Evolutionary conservation across 2,113 vertebrate species (phyloP).

Genomic region (Mirounga angustirostris): DNA sequence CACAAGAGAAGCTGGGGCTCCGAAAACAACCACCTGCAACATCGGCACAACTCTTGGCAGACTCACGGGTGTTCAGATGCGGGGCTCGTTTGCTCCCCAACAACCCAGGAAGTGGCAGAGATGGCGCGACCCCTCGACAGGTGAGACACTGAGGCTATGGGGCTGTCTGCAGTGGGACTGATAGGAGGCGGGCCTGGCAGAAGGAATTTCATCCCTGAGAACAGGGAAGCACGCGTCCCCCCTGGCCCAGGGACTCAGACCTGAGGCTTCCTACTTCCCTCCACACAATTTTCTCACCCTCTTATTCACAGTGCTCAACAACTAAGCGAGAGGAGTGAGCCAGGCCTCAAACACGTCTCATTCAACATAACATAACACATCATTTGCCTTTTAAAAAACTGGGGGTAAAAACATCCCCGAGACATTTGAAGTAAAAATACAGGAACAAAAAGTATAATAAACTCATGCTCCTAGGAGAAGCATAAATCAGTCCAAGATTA

Average conservation of each 20-base stretch:
- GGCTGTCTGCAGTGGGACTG: not conserved
- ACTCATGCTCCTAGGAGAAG: not conserved
- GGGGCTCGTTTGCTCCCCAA: accelerated
- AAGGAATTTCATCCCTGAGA: not conserved
- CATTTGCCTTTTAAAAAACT: not conserved
- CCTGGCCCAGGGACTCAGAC: not conserved
- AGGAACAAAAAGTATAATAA: not conserved
- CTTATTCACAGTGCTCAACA: accelerated
- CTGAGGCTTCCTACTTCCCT: not conserved
- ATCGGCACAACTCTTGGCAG: not conserved
- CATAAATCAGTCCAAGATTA: not conserved
- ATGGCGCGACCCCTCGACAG: accelerated
- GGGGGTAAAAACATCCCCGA: not conserved
- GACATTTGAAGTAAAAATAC: not conserved
- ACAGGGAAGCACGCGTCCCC: not conserved
- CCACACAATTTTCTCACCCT: accelerated
- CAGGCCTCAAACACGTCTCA: not conserved
- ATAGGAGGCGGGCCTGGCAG: not conserved
- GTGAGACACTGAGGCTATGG: not conserved
- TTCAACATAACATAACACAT: accelerated
- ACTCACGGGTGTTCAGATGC: accelerated
- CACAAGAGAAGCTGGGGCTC: not conserved
- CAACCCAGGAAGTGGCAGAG: not conserved
- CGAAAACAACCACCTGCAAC: accelerated
- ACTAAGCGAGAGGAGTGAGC: not conserved